A percentile compares a stretch with the other conserved stretches of the same genome.
Conservation (phyloP, 2,888 invertebrate species). For the Odontocerum albicorne region DNA sequence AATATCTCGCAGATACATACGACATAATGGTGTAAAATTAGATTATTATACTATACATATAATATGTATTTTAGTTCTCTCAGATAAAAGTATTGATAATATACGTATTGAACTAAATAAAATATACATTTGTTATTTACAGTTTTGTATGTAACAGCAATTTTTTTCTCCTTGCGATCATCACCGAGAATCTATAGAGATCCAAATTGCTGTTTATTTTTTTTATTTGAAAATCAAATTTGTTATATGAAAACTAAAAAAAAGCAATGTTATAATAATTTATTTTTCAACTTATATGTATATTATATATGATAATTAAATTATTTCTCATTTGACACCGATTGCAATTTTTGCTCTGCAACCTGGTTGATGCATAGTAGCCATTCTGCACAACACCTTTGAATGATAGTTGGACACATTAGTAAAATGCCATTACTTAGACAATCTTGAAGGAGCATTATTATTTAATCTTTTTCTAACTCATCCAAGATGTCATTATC, state of each 20-base stretch:
- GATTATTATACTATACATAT: background rate
- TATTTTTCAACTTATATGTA: slow-evolving; percentile 25
- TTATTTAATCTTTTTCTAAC: no score
- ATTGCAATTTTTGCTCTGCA: slow-evolving; percentile 4
- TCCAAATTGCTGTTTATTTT: slow-evolving; percentile 15
- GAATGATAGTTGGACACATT: no score
- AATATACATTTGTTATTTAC: slow-evolving; percentile 5
- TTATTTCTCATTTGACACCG: background rate
- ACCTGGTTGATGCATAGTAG: background rate
- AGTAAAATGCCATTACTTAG: no score
- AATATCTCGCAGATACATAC: background rate
- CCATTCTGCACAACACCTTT: no score
- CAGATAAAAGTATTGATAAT: slow-evolving; percentile 26
- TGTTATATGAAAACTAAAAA: slow-evolving; percentile 19
- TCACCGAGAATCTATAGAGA: slow-evolving; percentile 14
- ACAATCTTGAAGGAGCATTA: no score
- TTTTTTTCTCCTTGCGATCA: slow-evolving; percentile 9
- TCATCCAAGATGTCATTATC: no score
- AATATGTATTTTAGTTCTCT: slow-evolving; percentile 6
- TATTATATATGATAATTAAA: slow-evolving; percentile 15
- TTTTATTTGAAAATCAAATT: slow-evolving; percentile 14
- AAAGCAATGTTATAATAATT: slow-evolving; percentile 20
- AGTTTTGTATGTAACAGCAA: slow-evolving; percentile 9
- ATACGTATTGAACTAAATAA: slow-evolving; percentile 8
- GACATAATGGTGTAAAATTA: background rate